Percentiles rank a stretch among this genome's conserved stretches.
Conservation (phyloP, 2,888 invertebrate species). For the Frankliniella intonsa region DNA sequence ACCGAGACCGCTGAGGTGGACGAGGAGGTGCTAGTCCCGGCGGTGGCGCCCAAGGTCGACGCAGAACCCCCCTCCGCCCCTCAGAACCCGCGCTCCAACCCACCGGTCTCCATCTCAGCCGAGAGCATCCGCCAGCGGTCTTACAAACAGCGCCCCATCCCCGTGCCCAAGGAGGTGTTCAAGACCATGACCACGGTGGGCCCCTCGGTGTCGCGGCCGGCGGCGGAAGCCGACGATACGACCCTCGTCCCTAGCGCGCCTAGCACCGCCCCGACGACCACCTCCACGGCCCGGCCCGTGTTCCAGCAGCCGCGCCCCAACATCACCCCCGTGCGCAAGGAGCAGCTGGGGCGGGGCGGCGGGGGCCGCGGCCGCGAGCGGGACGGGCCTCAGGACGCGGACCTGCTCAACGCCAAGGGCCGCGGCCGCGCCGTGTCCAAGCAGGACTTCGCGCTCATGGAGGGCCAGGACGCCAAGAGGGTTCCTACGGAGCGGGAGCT, state of each 20-base stretch:
- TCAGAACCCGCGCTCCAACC: background rate
- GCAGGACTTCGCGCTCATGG: constrained; percentile 7
- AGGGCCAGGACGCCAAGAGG: constrained; percentile 18
- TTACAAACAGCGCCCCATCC: constrained; percentile 33
- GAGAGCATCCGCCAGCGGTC: constrained; percentile 34
- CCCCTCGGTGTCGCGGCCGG: constrained; percentile 35
- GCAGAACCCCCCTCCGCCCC: background rate
- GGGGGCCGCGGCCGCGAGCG: background rate
- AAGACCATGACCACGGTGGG: constrained; percentile 34
- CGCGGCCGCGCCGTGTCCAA: constrained; percentile 17
- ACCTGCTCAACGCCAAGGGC: background rate
- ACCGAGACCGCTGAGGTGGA: background rate
- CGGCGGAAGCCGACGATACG: constrained; percentile 28
- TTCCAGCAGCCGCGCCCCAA: background rate
- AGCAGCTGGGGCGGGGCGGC: background rate
- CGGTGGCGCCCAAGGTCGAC: background rate
- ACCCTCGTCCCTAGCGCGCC: background rate
- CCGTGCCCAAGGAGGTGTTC: constrained; percentile 36
- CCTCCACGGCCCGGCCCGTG: background rate
- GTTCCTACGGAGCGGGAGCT: constrained; percentile 12
- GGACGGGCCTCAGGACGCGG: background rate
- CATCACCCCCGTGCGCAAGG: background rate
- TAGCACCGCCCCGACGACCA: background rate
- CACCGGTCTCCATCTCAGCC: constrained; percentile 34
- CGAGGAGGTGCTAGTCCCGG: background rate